Base-by-base conservation (phyloP, 2,888 invertebrate genomes). In the Eugnorisma glareosa region DNA sequence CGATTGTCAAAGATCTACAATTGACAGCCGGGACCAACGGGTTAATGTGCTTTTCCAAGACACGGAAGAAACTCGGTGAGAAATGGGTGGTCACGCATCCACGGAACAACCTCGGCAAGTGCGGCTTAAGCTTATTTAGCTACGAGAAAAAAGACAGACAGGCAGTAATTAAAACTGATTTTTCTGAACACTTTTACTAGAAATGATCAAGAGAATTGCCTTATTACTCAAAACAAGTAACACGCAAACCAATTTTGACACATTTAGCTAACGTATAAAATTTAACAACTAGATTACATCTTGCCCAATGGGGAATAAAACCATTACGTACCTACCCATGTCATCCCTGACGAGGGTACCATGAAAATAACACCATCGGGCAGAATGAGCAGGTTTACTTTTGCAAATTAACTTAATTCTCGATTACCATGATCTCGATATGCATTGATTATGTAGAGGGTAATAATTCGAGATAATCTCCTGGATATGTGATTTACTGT, bases 371-470 rank as follows among this genome's bases (percentile, higher is more conserved):
- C 72, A 78, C 82, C 79, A 79, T 73, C 15, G 64, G 72, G 28
- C 72, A 64, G 40, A 64, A 40, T 18, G 35, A 28, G 40, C 64
- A 31, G 67, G 82, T 81, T 83, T 82, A 67, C 80, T 81, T 79
- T 79, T 21, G 57, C 79, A 82, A 84, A 88, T 88, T 86, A 88
- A 78, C 77, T 85, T 81, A 82, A 82, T 83, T 84, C 77, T 81
- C 74, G 71, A 86, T 87, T 80, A 84, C 37, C 84, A 80, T 87
- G 82, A 80, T 77, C 77, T 18, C 13, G 76, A 74, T 79, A 75
- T 73, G 69, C 48, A 67, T 40, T 68, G 70, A 83, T 82, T 81
- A 83, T 15, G 40, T 37, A 35, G 24, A 48, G 54, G 28, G 48
- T 35, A 43, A 59, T 81, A 69, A 70, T 67, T 73, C 18, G 51